Base-by-base conservation (phyloP, 35 echinoderm and acorn worm species). In the Apostichopus japonicus region DNA sequence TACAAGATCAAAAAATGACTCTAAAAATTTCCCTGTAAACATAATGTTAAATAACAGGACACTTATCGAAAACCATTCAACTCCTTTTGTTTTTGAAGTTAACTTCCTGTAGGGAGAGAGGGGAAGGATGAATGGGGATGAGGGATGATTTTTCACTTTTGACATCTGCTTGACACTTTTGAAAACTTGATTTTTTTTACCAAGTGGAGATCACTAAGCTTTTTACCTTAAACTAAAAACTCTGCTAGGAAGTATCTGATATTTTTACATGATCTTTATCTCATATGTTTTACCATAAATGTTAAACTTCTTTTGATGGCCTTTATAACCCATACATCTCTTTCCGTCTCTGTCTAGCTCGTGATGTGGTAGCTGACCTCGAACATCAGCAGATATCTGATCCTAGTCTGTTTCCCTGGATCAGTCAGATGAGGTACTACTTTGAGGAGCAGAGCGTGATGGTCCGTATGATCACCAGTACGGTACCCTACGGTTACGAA, bases 341-440 rank as follows among this genome's bases (percentile, higher is more conserved):
- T 67, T 67, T 16, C 19, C 11, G 33, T 67, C 16, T 65, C 6
- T 65, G 9, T 17, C 19, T 23, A 98, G 97, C 97, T 78, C 90
- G 97, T 51, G 97, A 98, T 96, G 97, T 98, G 17, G 97, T 98
- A 14, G 86, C 94, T 16, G 92, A 92, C 25, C 95, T 98, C 1
- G 77, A 90, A 23, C 65, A 88, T 23, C 79, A 94, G 86, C 79
- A 90, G 5, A 92, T 98, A 77, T 90, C 73, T 19, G 97, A 98
- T 82, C 90, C 95, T 1, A 76, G 87, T 5, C 90, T 90, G 24
- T 98, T 98, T 90, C 87, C 90, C 4, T 98, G 97, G 97, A 98
- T 98, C 90, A 98, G 97, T 92, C 97, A 98, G 91, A 77, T 98
- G 91, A 87, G 97, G 55, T 98, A 98, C 58, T 98, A 98, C 91